Base-by-base conservation (phyloP, 2,113 vertebrate species). In the Synodontis membranacea region DNA sequence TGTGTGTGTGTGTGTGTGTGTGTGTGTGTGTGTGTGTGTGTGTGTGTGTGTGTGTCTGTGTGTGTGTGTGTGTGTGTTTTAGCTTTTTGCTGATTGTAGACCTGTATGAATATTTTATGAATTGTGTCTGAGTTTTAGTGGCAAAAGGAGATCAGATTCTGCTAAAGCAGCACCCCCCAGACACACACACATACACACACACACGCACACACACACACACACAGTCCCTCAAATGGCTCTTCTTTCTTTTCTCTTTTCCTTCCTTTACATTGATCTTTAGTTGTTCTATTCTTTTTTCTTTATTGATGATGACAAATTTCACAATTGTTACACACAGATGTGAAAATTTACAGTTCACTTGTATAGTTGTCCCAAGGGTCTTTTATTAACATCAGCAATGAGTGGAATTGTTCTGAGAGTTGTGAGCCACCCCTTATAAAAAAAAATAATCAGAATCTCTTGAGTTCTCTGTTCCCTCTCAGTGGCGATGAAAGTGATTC, bases 51-150 rank as follows among this genome's bases (percentile, higher is more conserved):
- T 42, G 37, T 74, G 21, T 44, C 8, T 75, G 42, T 75, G 72
- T 48, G 72, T 48, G 75, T 52, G 46, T 50, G 12, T 78, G 44
- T 78, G 88, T 83, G 82, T 85, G 84, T 92, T 91, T 93, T 93
- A 88, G 89, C 92, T 94, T 94, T 95, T 94, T 78, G 93, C 93
- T 93, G 93, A 95, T 94, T 94, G 92, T 93, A 92, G 91, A 92
- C 89, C 90, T 87, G 88, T 93, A 93, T 95, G 93, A 94, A 95
- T 95, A 95, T 94, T 95, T 94, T 90, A 95, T 95, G 94, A 88
- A 92, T 92, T 93, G 93, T 93, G 92, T 95, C 93, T 91, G 93
- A 92, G 93, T 94, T 94, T 94, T 93, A 90, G 93, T 88, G 84
- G 86, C 89, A 85, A 58, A 87, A 85, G 86, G 84, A 93, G 94